These are phyloP conservation scores for Crypturellus undulatus DNA, from an alignment of 2,113 vertebrate genomes.

Conservation along the genomic window DNA sequence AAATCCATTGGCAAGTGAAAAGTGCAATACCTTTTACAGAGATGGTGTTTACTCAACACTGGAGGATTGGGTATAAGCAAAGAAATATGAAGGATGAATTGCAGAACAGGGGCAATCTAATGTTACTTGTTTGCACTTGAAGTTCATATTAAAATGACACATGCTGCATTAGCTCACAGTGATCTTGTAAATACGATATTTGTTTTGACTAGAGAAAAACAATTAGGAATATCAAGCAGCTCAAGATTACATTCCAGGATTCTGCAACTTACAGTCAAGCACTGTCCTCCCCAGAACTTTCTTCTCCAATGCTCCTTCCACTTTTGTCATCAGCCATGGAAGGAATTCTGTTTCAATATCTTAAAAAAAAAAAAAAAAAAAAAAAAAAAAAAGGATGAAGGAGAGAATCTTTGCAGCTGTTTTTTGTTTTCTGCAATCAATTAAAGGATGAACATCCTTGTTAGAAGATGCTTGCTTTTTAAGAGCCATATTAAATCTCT, in stretches of 20 bases:
- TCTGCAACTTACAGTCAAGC: slow-evolving; percentile 87
- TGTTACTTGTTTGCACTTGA: background rate
- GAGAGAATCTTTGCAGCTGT: background rate
- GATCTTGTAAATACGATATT: background rate
- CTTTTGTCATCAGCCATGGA: slow-evolving; percentile 87
- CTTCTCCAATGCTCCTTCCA: slow-evolving; percentile 79
- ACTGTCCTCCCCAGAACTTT: slow-evolving; percentile 80
- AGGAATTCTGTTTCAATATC: slow-evolving; percentile 91
- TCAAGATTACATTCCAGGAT: background rate
- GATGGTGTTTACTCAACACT: background rate
- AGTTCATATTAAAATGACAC: background rate
- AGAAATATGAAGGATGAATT: background rate
- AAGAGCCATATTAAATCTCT: background rate
- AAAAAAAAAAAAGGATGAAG: background rate
- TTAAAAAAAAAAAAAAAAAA: slow-evolving; percentile 57
- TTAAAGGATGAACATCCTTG: background rate
- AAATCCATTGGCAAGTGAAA: background rate
- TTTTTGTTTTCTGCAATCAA: background rate
- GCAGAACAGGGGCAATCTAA: background rate
- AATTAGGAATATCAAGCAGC: background rate
- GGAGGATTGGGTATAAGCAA: background rate
- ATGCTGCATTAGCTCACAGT: background rate
- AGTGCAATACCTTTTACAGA: background rate
- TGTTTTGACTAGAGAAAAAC: background rate
- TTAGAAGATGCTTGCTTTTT: background rate